Evolutionary conservation across 2,888 invertebrate species (phyloP).

Genomic region (Aquatica leii): DNA sequence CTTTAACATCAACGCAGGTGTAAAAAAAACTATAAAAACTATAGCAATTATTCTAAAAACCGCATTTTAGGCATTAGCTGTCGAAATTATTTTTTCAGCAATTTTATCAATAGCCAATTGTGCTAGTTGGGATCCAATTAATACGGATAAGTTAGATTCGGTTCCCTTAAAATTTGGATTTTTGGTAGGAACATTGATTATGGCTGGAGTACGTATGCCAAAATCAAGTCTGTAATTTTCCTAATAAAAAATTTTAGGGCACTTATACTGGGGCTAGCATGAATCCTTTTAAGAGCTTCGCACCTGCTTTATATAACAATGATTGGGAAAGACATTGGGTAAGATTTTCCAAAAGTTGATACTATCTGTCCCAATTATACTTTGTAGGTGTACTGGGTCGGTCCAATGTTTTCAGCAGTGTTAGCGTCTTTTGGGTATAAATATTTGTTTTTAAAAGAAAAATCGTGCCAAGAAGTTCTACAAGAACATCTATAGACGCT

Average conservation of each 20-base stretch:
- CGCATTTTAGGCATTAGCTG: slow-evolving; percentile 63
- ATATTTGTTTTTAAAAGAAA: slow-evolving; percentile 40
- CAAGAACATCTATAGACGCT: not conserved
- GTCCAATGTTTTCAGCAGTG: slow-evolving; percentile 51
- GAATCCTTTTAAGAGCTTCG: slow-evolving; percentile 75
- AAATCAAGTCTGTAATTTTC: not conserved
- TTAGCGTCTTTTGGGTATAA: slow-evolving; percentile 49
- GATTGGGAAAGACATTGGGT: slow-evolving; percentile 75
- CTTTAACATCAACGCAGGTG: slow-evolving; percentile 29
- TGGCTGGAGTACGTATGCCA: slow-evolving; percentile 69
- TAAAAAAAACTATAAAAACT: too few species aligned
- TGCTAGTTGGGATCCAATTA: slow-evolving; percentile 75
- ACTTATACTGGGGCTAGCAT: slow-evolving; percentile 72
- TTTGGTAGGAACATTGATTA: slow-evolving; percentile 69
- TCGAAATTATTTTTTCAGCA: slow-evolving; percentile 71
- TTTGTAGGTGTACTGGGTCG: slow-evolving; percentile 56
- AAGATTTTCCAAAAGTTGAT: slow-evolving; percentile 43
- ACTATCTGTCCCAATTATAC: not conserved
- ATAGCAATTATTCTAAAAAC: not conserved
- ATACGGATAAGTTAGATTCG: slow-evolving; percentile 69
- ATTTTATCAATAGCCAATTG: slow-evolving; percentile 72
- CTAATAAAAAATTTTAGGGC: slow-evolving; percentile 56
- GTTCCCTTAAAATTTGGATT: slow-evolving; percentile 73
- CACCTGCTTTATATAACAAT: slow-evolving; percentile 74
- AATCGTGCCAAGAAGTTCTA: not conserved